Conservation (phyloP, 2,797 vertebrate genomes). For the Arctocebus calabarensis region DNA sequence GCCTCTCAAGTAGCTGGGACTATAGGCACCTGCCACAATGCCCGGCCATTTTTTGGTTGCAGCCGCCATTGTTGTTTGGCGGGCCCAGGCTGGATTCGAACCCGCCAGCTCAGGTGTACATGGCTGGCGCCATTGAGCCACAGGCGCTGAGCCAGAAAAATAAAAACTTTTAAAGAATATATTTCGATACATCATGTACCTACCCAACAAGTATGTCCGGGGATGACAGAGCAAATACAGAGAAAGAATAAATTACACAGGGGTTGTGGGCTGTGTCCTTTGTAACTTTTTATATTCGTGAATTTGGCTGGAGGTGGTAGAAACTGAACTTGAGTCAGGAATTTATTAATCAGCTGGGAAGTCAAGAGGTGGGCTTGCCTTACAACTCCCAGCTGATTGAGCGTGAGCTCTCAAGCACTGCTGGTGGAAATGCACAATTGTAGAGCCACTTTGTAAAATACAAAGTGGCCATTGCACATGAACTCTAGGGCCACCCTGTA, state of each 20-base stretch:
- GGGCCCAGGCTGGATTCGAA: too few species aligned
- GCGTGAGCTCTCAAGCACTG: background rate
- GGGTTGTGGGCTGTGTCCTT: background rate
- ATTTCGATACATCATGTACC: background rate
- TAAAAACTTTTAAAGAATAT: too few species aligned
- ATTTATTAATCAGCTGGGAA: background rate
- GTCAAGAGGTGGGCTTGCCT: background rate
- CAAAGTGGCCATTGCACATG: too few species aligned
- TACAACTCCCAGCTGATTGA: background rate
- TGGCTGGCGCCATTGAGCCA: too few species aligned
- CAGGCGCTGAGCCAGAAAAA: too few species aligned
- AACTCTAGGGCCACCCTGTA: too few species aligned
- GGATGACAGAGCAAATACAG: background rate
- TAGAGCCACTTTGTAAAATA: background rate
- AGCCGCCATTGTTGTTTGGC: too few species aligned
- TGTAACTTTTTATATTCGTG: background rate
- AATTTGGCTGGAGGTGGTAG: background rate
- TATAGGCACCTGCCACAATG: too few species aligned
- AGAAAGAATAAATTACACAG: conserved; percentile 24
- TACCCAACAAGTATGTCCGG: background rate
- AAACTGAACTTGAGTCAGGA: background rate
- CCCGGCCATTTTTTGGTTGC: too few species aligned
- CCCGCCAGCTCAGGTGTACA: too few species aligned
- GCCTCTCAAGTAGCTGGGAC: too few species aligned
- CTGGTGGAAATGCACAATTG: background rate